Conservation (phyloP, 2,888 invertebrate genomes). For the Abrostola triplasia region DNA sequence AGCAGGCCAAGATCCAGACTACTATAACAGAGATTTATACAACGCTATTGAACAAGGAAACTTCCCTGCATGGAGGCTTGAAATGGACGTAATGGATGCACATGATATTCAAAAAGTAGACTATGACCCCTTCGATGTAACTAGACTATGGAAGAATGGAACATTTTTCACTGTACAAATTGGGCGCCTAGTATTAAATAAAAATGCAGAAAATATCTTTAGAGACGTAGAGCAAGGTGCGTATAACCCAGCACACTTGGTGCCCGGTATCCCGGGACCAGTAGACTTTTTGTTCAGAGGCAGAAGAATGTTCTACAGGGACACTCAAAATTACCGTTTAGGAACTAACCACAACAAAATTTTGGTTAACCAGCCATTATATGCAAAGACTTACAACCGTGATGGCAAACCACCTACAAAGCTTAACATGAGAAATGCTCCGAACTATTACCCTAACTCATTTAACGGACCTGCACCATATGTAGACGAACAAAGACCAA, state of each 20-base stretch:
- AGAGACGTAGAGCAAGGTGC: constrained; percentile 85
- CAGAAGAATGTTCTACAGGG: constrained; percentile 82
- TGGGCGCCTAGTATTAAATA: constrained; percentile 82
- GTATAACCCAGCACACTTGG: constrained; percentile 73
- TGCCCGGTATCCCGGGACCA: constrained; percentile 84
- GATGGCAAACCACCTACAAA: constrained; percentile 60
- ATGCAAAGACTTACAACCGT: constrained; percentile 57
- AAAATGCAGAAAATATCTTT: constrained; percentile 84
- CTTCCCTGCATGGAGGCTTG: constrained; percentile 81
- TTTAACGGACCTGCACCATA: constrained; percentile 64
- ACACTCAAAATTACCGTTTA: constrained; percentile 83
- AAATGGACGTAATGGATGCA: constrained; percentile 78
- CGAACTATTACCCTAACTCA: constrained; percentile 66
- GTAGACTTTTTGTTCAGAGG: constrained; percentile 86
- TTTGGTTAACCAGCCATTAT: constrained; percentile 57
- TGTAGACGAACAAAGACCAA: constrained; percentile 55
- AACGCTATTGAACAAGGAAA: constrained; percentile 92
- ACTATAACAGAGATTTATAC: constrained; percentile 93
- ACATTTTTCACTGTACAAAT: constrained; percentile 84
- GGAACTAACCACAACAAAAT: constrained; percentile 64
- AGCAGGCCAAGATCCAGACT: constrained; percentile 93
- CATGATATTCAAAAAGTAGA: constrained; percentile 71
- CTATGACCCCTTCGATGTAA: constrained; percentile 83
- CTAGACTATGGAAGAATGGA: constrained; percentile 78
- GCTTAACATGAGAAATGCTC: constrained; percentile 57